Evolutionary conservation across 2,797 vertebrate species (phyloP).

Genomic region (Microctenopoma lineatum): DNA sequence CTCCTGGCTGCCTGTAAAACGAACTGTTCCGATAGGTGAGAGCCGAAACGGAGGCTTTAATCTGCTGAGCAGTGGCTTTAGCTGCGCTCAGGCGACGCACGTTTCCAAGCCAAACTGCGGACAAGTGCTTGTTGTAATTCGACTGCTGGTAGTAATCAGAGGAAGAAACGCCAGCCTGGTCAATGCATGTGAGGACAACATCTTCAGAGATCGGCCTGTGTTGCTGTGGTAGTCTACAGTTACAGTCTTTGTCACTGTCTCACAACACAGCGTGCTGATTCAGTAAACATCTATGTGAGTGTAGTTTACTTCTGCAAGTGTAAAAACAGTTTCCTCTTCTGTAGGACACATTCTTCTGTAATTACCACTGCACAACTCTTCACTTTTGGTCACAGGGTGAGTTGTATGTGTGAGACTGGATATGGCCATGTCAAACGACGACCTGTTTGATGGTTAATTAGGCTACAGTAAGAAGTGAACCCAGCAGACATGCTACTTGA

Average conservation of each 20-base stretch:
- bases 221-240: background rate
- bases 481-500: too few species aligned
- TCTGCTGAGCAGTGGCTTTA: background rate
- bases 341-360: background rate
- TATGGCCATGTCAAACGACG: background rate
- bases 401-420: slow-evolving; percentile 3
- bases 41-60: slow-evolving; percentile 4
- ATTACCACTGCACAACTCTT: background rate
- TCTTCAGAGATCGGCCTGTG: background rate
- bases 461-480: too few species aligned
- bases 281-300: background rate
- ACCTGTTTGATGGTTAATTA: too few species aligned
- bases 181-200: background rate
- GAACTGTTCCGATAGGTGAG: background rate
- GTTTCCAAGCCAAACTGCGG: slow-evolving; percentile 21
- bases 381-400: background rate
- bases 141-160: too few species aligned
- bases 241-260: background rate
- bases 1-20: background rate
- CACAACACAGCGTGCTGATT: background rate
- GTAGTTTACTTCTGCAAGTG: background rate
- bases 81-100: slow-evolving; percentile 10
- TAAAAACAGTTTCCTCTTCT: slow-evolving; percentile 4
- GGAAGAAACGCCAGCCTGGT: background rate
- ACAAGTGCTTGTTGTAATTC: slow-evolving; percentile 14